Conservation (phyloP, 2,797 vertebrate genomes). For the Xerus rutilus region DNA sequence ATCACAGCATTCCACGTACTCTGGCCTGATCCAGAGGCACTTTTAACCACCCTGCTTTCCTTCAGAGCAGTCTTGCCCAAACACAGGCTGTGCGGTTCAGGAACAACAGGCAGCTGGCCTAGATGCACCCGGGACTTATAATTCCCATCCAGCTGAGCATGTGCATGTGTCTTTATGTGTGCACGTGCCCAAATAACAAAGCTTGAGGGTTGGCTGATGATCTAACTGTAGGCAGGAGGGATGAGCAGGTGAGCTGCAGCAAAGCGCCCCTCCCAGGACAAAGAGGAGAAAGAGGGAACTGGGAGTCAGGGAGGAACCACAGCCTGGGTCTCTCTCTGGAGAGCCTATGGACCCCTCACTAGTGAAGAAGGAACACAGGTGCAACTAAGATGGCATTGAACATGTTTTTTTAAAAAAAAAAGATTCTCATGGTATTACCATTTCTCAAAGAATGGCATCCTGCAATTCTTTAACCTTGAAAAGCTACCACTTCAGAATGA, state of each 20-base stretch:
- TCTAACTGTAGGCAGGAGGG: background rate
- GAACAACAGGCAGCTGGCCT: background rate
- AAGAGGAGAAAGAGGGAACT: background rate
- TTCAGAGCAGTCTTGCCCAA: background rate
- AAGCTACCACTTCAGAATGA: slow-evolving; percentile 3
- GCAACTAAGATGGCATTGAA: background rate
- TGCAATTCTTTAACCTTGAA: background rate
- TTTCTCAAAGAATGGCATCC: background rate
- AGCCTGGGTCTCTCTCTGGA: background rate
- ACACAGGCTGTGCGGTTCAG: background rate
- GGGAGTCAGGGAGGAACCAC: background rate
- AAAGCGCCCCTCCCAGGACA: background rate
- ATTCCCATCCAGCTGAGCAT: background rate
- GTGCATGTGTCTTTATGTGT: background rate
- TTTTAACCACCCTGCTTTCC: slow-evolving; percentile 7
- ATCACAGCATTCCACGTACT: slow-evolving; percentile 51
- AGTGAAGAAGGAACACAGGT: background rate
- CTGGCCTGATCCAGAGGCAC: slow-evolving; percentile 26
- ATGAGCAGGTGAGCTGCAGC: background rate
- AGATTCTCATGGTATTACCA: background rate
- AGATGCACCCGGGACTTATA: background rate
- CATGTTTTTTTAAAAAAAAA: background rate
- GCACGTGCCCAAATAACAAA: background rate
- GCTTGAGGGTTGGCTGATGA: background rate
- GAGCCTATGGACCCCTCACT: background rate